Evolutionary conservation across 2,797 vertebrate genomes (phyloP).

Genomic region (Neoniphon sammara): DNA sequence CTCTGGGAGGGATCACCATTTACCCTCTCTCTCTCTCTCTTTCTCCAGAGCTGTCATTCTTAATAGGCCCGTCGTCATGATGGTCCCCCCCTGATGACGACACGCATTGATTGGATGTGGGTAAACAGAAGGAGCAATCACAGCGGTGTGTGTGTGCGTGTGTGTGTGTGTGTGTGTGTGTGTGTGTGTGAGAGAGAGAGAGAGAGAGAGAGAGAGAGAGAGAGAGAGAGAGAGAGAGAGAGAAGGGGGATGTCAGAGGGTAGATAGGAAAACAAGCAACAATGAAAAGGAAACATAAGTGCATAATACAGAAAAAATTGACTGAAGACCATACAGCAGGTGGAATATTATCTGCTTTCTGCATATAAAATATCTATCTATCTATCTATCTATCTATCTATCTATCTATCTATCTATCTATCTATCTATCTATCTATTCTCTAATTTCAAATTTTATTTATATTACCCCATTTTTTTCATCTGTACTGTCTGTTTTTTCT

Average conservation of each 20-base stretch:
- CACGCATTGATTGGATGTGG: slow-evolving; percentile 91
- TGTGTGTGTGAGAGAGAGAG: too few relatives aligned
- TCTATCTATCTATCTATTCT: slow-evolving; percentile 19
- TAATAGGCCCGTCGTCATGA: slow-evolving; percentile 94
- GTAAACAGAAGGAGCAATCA: slow-evolving; percentile 91
- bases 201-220: too few relatives aligned
- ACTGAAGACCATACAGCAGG: too few relatives aligned
- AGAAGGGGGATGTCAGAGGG: slow-evolving; percentile 65
- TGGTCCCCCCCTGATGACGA: slow-evolving; percentile 93
- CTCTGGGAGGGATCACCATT: slow-evolving; percentile 99
- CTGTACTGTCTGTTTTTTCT: too few relatives aligned
- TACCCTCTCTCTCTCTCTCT: slow-evolving; percentile 90
- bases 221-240: slow-evolving; percentile 83
- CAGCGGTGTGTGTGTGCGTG: too few relatives aligned
- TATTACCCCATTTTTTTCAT: too few relatives aligned
- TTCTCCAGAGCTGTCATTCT: slow-evolving; percentile 92
- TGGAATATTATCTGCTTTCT: too few relatives aligned
- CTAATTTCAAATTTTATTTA: too few relatives aligned
- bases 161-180: too few relatives aligned
- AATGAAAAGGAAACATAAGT: background rate
- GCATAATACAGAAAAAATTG: background rate
- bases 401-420: background rate
- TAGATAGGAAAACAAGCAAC: slow-evolving; percentile 24
- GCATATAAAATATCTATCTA: background rate
- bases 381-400: slow-evolving; percentile 1